phyloP scores from a whole-genome alignment of 2,113 vertebrate species.

The Potamarius usumacintae region DNA sequence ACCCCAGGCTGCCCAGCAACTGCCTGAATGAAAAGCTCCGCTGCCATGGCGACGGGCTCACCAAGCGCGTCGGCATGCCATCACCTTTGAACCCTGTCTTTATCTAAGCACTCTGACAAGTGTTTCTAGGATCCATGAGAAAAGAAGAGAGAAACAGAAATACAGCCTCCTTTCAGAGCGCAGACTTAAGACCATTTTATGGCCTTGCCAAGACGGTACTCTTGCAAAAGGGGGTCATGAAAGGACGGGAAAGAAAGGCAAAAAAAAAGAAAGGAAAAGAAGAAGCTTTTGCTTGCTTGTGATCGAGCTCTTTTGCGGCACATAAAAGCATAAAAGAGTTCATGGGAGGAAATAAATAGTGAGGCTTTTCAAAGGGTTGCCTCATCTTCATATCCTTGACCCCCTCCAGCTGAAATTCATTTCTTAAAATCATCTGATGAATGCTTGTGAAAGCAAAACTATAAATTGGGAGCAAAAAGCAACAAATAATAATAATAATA shows the following conservation, averaged over 20 bases:
- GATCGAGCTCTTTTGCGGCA: slow-evolving; percentile 71
- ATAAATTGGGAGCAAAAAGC: slow-evolving; percentile 3
- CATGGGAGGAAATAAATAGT: slow-evolving; percentile 71
- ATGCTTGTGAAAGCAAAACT: background rate
- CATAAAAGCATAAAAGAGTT: slow-evolving; percentile 67
- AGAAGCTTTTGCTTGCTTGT: slow-evolving; percentile 69
- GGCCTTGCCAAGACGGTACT: slow-evolving; percentile 64
- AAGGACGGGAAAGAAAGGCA: slow-evolving; percentile 59
- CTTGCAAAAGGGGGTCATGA: slow-evolving; percentile 55
- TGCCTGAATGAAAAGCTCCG: slow-evolving; percentile 72
- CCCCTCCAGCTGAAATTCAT: slow-evolving; percentile 16
- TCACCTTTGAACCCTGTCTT: slow-evolving; percentile 74
- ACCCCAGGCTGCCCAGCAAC: slow-evolving; percentile 66
- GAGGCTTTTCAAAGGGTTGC: slow-evolving; percentile 49
- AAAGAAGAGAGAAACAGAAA: slow-evolving; percentile 37
- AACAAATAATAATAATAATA: slow-evolving; percentile 27
- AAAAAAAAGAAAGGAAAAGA: slow-evolving; percentile 50
- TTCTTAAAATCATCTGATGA: slow-evolving; percentile 8
- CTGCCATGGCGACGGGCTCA: slow-evolving; percentile 69
- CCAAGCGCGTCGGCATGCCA: slow-evolving; percentile 54
- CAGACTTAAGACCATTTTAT: slow-evolving; percentile 65
- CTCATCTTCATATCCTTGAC: slow-evolving; percentile 37
- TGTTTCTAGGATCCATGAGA: slow-evolving; percentile 55
- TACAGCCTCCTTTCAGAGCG: slow-evolving; percentile 57
- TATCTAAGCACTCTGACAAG: slow-evolving; percentile 66